phyloP scores from a whole-genome alignment of 1,140 invertebrate genomes.

The Drosophila paulistorum region DNA sequence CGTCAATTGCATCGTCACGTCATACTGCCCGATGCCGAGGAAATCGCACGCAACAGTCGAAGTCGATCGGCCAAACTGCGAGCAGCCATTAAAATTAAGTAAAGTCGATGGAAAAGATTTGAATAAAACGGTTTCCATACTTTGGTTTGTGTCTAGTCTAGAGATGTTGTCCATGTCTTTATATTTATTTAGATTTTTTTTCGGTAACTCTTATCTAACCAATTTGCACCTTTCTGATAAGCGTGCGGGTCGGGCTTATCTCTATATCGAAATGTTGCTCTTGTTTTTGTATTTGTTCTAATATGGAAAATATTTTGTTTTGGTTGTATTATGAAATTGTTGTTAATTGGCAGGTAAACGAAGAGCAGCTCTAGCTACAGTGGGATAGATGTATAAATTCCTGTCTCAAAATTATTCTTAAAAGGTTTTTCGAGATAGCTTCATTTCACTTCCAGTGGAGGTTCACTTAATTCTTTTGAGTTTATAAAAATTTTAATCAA shows the following conservation, averaged over 20 bases:
- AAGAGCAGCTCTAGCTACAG: constrained; percentile 23
- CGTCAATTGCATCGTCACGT: constrained; percentile 92
- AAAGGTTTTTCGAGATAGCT: no score
- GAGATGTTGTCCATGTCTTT: not conserved
- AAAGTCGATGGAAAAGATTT: constrained; percentile 20
- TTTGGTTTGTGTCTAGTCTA: constrained; percentile 37
- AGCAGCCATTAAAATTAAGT: constrained; percentile 88
- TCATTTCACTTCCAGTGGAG: not conserved
- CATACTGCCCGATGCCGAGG: constrained; percentile 88
- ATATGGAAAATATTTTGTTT: constrained; percentile 39
- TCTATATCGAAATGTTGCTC: constrained; percentile 37
- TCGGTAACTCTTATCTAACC: constrained; percentile 45
- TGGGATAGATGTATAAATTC: constrained; percentile 14
- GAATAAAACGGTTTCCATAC: constrained; percentile 4
- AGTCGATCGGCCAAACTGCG: constrained; percentile 94
- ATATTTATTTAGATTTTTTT: not conserved
- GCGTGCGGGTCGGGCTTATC: constrained; percentile 34
- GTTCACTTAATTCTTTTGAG: not conserved
- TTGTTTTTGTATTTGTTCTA: constrained; percentile 24
- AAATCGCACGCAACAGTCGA: constrained; percentile 91
- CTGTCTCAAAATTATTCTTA: no score
- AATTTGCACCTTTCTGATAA: constrained; percentile 70
- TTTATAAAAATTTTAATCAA: not conserved
- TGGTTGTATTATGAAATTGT: constrained; percentile 55
- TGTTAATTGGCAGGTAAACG: constrained; percentile 38